Percentiles rank a stretch among this genome's conserved stretches.
phyloP scores from a whole-genome alignment of 2,113 vertebrate species.

The Paramisgurnus dabryanus region DNA sequence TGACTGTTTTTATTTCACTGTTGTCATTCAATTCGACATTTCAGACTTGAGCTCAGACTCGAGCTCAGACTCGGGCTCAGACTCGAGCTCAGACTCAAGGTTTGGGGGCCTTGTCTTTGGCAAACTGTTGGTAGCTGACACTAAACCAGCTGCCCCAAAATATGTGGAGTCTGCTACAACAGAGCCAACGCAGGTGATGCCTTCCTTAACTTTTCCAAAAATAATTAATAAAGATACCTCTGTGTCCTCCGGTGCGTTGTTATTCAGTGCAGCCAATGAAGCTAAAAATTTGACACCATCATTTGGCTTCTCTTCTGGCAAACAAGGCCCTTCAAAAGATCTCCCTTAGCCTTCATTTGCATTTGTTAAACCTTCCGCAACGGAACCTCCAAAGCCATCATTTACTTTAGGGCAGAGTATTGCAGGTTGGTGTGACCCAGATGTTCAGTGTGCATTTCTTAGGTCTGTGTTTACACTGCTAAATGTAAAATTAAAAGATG shows the following conservation, averaged over 20 bases:
- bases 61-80: background rate
- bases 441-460: background rate
- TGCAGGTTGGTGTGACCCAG: slow-evolving; percentile 61
- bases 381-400: slow-evolving; percentile 76
- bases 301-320: slow-evolving; percentile 81
- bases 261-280: slow-evolving; percentile 81
- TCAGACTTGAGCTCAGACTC: slow-evolving; percentile 38
- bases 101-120: slow-evolving; percentile 71
- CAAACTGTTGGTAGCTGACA: slow-evolving; percentile 73
- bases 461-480: background rate
- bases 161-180: slow-evolving; percentile 65
- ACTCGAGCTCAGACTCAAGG: slow-evolving; percentile 76
- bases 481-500: background rate
- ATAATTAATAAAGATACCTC: slow-evolving; percentile 81
- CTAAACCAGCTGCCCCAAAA: slow-evolving; percentile 54
- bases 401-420: slow-evolving; percentile 82
- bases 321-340: slow-evolving; percentile 81
- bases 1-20: slow-evolving; percentile 11
- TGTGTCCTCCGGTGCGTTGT: slow-evolving; percentile 64
- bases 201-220: slow-evolving; percentile 82
- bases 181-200: slow-evolving; percentile 62
- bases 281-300: slow-evolving; percentile 71
- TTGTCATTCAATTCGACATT: slow-evolving; percentile 63
- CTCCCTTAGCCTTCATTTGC: slow-evolving; percentile 73
- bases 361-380: slow-evolving; percentile 79